These are phyloP conservation scores for Bombus impatiens DNA, from an alignment of 1,140 invertebrate genomes.

Conservation along the genomic window DNA sequence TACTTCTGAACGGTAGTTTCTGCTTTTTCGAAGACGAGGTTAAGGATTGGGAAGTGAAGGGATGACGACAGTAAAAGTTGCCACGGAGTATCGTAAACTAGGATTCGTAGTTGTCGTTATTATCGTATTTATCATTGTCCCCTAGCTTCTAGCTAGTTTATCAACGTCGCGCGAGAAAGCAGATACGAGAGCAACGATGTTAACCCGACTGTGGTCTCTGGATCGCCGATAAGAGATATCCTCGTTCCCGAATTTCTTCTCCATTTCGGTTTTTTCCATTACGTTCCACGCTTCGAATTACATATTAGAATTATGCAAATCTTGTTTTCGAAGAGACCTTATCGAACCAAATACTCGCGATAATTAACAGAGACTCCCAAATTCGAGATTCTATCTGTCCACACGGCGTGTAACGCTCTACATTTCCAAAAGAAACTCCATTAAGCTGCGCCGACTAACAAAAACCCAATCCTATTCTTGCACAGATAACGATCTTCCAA, in stretches of 20 bases:
- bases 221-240: neutral
- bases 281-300: too few relatives aligned
- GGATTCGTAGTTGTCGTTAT: neutral
- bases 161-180: constrained; percentile 19
- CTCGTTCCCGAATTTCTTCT: too few relatives aligned
- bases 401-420: too few relatives aligned
- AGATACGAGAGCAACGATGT: constrained; percentile 14
- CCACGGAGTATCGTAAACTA: neutral
- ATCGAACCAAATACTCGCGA: too few relatives aligned
- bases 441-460: neutral
- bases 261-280: too few relatives aligned
- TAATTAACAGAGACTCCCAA: too few relatives aligned
- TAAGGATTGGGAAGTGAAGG: too few relatives aligned
- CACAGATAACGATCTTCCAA: neutral
- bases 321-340: too few relatives aligned
- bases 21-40: accelerated
- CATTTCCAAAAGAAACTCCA: too few relatives aligned
- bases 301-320: too few relatives aligned
- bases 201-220: neutral
- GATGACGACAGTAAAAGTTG: neutral
- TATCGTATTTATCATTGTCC: constrained; percentile 1
- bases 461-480: neutral
- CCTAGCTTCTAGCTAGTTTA: neutral
- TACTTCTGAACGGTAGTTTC: neutral
- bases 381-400: too few relatives aligned